Evolutionary conservation across 2,888 invertebrate genomes (phyloP).

Genomic region (Drosophila leonis): DNA sequence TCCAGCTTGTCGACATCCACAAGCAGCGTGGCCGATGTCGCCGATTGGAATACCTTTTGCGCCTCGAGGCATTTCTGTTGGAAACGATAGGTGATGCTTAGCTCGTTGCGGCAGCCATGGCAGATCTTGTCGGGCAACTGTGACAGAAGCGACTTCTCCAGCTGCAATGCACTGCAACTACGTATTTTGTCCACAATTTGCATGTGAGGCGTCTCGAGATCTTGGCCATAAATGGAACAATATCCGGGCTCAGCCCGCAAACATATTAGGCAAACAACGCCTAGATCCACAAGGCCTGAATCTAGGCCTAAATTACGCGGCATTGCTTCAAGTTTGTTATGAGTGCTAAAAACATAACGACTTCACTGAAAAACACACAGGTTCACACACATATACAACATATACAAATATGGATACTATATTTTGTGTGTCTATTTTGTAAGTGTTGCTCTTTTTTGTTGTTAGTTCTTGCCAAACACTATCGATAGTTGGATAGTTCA

Average conservation of each 20-base stretch:
- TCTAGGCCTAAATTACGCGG: conserved; percentile 47
- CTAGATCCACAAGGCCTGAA: conserved; percentile 76
- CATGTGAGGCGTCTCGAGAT: conserved; percentile 67
- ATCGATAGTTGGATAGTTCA: conserved; percentile 39
- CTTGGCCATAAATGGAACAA: conserved; percentile 77
- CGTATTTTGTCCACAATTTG: conserved; percentile 83
- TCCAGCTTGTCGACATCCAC: conserved; percentile 43
- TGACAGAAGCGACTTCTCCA: conserved; percentile 68
- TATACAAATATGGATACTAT: conserved; percentile 22
- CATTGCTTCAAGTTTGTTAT: conserved; percentile 49
- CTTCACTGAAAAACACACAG: conserved; percentile 12
- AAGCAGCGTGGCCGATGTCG: conserved; percentile 48
- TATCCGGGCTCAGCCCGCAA: conserved; percentile 78
- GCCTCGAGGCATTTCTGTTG: conserved; percentile 83
- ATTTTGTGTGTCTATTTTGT: conserved; percentile 54
- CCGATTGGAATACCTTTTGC: conserved; percentile 76
- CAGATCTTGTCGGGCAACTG: conserved; percentile 84
- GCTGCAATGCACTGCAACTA: conserved; percentile 75
- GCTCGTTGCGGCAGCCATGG: conserved; percentile 76
- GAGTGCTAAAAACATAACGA: conserved; percentile 43
- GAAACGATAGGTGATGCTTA: conserved; percentile 83
- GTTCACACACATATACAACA: conserved; percentile 27
- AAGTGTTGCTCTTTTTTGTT: conserved; percentile 50
- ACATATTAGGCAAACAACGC: conserved; percentile 83
- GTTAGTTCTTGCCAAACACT: conserved; percentile 17